Conservation (phyloP, 2,888 invertebrate genomes). For the Opisthograptis luteolata region DNA sequence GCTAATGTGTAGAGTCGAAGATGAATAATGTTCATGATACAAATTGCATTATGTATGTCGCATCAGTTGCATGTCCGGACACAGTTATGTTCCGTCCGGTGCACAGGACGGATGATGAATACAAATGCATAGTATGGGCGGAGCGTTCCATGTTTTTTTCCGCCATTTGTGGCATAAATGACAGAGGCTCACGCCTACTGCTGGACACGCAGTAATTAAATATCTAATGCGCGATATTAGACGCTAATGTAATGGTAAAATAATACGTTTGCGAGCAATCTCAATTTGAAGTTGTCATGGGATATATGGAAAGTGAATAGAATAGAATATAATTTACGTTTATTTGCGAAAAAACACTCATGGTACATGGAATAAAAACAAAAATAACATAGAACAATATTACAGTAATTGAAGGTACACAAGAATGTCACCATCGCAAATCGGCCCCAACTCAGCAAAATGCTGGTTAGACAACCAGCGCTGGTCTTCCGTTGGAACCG, state of each 20-base stretch:
- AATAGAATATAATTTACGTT: not conserved
- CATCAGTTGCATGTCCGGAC: slow-evolving; percentile 55
- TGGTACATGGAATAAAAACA: too few relatives aligned
- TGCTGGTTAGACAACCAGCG: too few relatives aligned
- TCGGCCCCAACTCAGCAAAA: too few relatives aligned
- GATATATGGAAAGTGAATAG: not conserved
- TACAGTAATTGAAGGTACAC: too few relatives aligned
- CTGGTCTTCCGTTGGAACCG: too few relatives aligned
- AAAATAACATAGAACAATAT: too few relatives aligned
- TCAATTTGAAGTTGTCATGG: slow-evolving; percentile 9
- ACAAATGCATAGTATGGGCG: slow-evolving; percentile 59
- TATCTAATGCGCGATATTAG: slow-evolving; percentile 46
- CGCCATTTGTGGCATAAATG: slow-evolving; percentile 61
- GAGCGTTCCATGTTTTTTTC: slow-evolving; percentile 55
- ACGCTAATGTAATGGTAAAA: slow-evolving; percentile 41
- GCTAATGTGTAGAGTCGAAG: too few relatives aligned
- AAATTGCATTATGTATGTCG: slow-evolving; percentile 37
- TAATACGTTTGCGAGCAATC: slow-evolving; percentile 25
- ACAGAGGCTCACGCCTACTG: slow-evolving; percentile 55
- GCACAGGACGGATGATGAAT: slow-evolving; percentile 49
- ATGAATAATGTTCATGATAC: slow-evolving; percentile 20
- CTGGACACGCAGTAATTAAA: slow-evolving; percentile 55
- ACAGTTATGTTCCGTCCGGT: slow-evolving; percentile 56
- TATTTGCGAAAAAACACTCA: too few relatives aligned
- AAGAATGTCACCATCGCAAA: too few relatives aligned